phyloP scores from a whole-genome alignment of 2,888 invertebrate genomes.

The Slavum lentiscoides region DNA sequence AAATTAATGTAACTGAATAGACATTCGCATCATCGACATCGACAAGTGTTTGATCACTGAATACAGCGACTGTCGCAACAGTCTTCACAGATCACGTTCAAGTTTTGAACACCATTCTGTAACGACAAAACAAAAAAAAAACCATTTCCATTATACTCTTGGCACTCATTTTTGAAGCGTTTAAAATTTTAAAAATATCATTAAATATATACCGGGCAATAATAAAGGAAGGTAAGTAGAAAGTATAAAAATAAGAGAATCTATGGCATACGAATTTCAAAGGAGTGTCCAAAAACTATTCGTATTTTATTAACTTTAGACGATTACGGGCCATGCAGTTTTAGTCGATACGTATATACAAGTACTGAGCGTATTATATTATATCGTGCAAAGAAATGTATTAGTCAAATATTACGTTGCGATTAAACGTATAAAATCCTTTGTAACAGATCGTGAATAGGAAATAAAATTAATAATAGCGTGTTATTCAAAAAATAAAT shows the following conservation, averaged over 20 bases:
- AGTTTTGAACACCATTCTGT: conserved; percentile 1
- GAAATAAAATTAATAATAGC: background rate
- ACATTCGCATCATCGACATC: no score
- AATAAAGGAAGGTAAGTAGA: background rate
- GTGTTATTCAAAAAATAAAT: background rate
- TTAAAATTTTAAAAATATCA: background rate
- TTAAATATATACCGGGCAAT: conserved; percentile 23
- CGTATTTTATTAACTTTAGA: no score
- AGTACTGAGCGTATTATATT: background rate
- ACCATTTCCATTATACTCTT: background rate
- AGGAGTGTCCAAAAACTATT: background rate
- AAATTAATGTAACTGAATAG: no score
- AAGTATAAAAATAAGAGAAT: conserved; percentile 8
- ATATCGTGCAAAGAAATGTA: conserved; percentile 19
- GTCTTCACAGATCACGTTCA: background rate
- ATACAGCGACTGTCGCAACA: background rate
- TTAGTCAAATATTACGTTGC: background rate
- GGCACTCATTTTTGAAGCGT: background rate
- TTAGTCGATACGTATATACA: background rate
- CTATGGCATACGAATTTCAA: no score
- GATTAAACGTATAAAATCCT: background rate
- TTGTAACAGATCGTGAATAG: background rate
- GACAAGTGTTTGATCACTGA: no score
- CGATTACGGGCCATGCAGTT: conserved; percentile 5
- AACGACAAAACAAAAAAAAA: conserved; percentile 13